phyloP scores from a whole-genome alignment of 2,113 vertebrate genomes.

The Aspidoscelis tigris region DNA sequence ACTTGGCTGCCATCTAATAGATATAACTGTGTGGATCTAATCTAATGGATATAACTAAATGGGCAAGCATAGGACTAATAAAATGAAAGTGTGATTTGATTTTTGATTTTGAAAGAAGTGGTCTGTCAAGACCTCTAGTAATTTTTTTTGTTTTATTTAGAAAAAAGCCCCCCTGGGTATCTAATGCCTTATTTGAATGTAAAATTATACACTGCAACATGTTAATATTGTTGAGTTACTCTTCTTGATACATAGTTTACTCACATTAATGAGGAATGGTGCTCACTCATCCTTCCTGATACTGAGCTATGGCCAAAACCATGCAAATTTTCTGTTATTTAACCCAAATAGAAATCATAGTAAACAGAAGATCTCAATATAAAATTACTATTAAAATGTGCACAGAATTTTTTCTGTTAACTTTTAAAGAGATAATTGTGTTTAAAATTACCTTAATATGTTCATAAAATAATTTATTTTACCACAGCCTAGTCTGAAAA shows the following conservation, averaged over 20 bases:
- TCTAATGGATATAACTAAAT: neutral
- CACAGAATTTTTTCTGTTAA: neutral
- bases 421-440: neutral
- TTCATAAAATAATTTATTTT: neutral
- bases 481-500: too few relatives aligned
- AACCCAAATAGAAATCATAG: neutral
- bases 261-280: neutral
- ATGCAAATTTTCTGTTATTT: neutral
- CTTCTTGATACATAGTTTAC: neutral
- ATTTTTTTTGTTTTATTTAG: neutral
- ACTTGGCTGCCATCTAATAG: neutral
- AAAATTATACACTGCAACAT: neutral
- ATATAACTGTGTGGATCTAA: neutral
- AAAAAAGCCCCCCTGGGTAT: neutral
- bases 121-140: neutral
- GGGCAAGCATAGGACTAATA: neutral
- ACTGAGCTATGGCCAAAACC: neutral
- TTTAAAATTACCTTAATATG: neutral
- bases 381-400: neutral
- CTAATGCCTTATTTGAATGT: neutral
- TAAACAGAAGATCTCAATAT: neutral
- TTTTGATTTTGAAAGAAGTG: neutral
- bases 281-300: neutral
- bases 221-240: neutral
- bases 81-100: neutral